A percentile compares a stretch with the other conserved stretches of the same genome.
Conservation (phyloP, 2,113 vertebrate species). For the Phodopus roborovskii region DNA sequence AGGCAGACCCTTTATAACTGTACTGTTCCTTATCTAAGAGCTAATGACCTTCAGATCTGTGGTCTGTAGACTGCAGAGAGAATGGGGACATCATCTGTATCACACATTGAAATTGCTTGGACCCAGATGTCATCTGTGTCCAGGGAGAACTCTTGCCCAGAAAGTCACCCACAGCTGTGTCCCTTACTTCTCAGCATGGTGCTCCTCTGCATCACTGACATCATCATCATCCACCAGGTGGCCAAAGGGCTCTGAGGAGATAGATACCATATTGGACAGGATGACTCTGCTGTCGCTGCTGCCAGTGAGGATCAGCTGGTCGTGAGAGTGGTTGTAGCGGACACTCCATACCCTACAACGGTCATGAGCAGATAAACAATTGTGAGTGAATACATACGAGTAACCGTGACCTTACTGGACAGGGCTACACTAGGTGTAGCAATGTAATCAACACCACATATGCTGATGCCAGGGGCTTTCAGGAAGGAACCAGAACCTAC, state of each 20-base stretch:
- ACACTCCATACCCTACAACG: conserved; percentile 96
- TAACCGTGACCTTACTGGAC: not conserved
- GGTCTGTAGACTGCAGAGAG: too few relatives aligned
- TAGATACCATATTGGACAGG: conserved; percentile 99
- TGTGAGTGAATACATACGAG: not conserved
- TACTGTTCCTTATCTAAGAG: not conserved
- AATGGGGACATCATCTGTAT: not conserved
- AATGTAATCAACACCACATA: fast-evolving
- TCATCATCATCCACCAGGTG: conserved; percentile 98
- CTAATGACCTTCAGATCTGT: not conserved
- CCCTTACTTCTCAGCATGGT: conserved; percentile 93
- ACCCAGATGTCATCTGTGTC: not conserved
- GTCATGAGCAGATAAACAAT: not conserved
- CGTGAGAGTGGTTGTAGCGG: conserved; percentile 98
- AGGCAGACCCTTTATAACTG: too few relatives aligned
- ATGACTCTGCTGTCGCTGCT: conserved; percentile 99
- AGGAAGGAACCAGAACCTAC: too few relatives aligned
- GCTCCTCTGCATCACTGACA: conserved; percentile 95
- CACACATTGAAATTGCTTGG: not conserved
- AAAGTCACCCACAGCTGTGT: not conserved
- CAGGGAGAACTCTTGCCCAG: not conserved
- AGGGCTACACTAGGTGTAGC: fast-evolving
- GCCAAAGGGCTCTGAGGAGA: conserved; percentile 98
- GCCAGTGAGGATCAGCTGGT: conserved; percentile 97
- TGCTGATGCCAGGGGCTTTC: fast-evolving